These are phyloP conservation scores for Gambusia holbrooki DNA, from an alignment of 2,113 vertebrate species.

Conservation along the genomic window DNA sequence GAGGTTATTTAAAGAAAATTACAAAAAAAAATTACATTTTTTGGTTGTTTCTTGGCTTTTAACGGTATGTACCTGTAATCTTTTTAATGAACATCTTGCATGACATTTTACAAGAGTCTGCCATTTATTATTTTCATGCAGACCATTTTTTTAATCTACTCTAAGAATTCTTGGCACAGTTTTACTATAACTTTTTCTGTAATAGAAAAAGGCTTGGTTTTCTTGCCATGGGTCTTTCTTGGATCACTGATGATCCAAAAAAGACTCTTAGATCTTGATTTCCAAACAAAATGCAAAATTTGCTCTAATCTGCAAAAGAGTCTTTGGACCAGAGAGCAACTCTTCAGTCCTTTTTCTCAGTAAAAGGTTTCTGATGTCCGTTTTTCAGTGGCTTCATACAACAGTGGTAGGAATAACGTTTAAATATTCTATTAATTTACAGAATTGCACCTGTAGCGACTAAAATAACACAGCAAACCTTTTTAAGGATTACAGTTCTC, in stretches of 20 bases:
- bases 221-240: background rate
- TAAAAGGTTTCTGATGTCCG: no score
- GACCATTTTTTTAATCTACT: background rate
- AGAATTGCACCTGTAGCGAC: no score
- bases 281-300: no score
- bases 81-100: background rate
- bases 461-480: background rate
- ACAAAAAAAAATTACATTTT: fast-evolving
- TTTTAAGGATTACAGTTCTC: background rate
- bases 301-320: no score
- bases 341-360: no score
- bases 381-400: no score
- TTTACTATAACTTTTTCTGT: background rate
- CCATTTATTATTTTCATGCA: no score
- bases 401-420: no score
- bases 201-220: background rate
- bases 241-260: no score
- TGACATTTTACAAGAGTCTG: background rate
- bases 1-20: background rate
- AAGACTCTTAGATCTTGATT: no score
- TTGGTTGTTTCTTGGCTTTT: background rate
- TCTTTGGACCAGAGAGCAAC: no score
- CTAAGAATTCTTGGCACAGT: background rate
- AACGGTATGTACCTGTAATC: background rate
- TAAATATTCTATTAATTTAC: no score